Evolutionary conservation across 2,888 invertebrate species (phyloP).

Genomic region (Nomada ferruginata): DNA sequence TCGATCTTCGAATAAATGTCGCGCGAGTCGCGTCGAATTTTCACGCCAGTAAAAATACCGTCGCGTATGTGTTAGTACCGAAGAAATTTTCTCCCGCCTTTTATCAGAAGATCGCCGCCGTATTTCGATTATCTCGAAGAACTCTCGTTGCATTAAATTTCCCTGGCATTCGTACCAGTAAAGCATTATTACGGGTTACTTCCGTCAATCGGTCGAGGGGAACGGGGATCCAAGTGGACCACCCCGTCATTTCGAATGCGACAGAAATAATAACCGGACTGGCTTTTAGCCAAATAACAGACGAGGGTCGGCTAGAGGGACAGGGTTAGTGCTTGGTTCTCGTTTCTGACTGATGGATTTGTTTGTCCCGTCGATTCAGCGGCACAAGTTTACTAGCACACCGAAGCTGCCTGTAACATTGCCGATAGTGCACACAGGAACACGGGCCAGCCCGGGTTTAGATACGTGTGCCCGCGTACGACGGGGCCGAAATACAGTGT

Average conservation of each 20-base stretch:
- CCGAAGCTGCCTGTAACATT: constrained; percentile 26
- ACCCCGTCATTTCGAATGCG: constrained; percentile 67
- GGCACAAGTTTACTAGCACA: constrained; percentile 63
- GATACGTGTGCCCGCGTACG: constrained; percentile 20
- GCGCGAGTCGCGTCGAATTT: constrained; percentile 19
- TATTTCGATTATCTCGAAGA: no score
- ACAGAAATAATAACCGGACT: constrained; percentile 76
- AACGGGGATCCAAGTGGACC: neutral
- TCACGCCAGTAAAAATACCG: neutral
- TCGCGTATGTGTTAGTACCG: neutral
- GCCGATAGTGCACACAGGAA: constrained; percentile 15
- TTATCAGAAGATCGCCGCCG: no score
- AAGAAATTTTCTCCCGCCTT: constrained; percentile 10
- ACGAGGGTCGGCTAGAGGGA: constrained; percentile 12
- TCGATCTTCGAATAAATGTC: constrained; percentile 13
- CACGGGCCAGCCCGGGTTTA: constrained; percentile 1
- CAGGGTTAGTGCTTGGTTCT: constrained; percentile 26
- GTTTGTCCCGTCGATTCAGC: constrained; percentile 74
- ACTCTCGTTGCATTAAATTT: no score
- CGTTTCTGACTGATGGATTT: constrained; percentile 75
- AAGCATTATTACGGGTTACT: no score
- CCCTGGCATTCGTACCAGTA: no score
- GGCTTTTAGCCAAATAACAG: constrained; percentile 78
- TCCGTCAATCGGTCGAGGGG: neutral
- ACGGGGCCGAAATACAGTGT: constrained; percentile 66